phyloP scores from a whole-genome alignment of 2,113 vertebrate species.

The Microcebus tavaratra region DNA sequence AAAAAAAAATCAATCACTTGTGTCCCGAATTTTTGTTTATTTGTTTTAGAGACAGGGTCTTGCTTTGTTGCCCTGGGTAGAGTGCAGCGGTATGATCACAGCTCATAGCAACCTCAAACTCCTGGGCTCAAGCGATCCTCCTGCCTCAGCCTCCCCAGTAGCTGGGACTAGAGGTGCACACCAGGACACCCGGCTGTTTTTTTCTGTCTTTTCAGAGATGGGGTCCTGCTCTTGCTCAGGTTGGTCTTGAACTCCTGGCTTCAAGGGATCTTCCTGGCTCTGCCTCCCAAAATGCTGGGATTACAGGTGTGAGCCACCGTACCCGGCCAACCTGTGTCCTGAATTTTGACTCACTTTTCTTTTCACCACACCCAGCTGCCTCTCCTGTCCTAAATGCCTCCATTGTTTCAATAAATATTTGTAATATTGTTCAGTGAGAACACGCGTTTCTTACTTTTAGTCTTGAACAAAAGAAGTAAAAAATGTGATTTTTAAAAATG shows the following conservation, averaged over 20 bases:
- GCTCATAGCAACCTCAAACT: not conserved
- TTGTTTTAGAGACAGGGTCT: not conserved
- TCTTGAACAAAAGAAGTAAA: not conserved
- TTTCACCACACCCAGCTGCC: not conserved
- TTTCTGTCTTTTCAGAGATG: not conserved
- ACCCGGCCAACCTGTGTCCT: not conserved
- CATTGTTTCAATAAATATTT: not conserved
- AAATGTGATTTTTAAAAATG: not conserved
- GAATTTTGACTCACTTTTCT: not conserved
- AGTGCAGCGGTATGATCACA: not conserved
- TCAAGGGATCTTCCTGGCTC: not conserved
- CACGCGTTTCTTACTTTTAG: not conserved
- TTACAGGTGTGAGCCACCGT: not conserved
- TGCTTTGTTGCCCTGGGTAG: not conserved
- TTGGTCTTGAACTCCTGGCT: not conserved
- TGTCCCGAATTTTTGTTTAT: not conserved
- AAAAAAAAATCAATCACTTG: not conserved
- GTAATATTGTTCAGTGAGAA: not conserved
- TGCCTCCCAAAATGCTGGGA: not conserved
- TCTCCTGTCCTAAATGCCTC: not conserved
- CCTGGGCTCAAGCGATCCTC: not conserved
- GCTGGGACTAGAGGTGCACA: not conserved
- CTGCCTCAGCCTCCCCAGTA: not conserved
- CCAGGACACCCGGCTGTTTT: not conserved
- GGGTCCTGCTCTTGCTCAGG: not conserved